phyloP scores from a whole-genome alignment of 2,888 invertebrate genomes.

The Dendrolimus pini region DNA sequence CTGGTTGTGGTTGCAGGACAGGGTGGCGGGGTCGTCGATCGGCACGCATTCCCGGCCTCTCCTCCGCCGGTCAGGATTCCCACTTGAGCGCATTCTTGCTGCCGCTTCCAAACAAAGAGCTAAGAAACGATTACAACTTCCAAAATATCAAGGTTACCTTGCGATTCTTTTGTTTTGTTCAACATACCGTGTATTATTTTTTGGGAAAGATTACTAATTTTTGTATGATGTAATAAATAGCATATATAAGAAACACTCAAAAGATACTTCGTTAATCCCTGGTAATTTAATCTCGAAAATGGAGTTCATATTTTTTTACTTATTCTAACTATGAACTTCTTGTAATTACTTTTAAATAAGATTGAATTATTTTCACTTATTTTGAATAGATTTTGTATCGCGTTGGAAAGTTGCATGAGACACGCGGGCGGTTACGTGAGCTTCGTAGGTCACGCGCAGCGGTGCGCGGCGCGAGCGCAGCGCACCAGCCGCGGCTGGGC shows the following conservation, averaged over 20 bases:
- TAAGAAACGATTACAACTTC: slow-evolving; percentile 21
- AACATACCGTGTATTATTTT: too few species aligned
- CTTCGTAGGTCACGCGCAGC: slow-evolving; percentile 9
- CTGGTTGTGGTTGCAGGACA: too few species aligned
- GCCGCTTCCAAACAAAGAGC: slow-evolving; percentile 30
- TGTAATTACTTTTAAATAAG: too few species aligned
- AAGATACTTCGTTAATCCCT: too few species aligned
- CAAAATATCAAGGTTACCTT: slow-evolving; percentile 1
- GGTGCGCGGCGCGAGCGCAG: slow-evolving; percentile 1
- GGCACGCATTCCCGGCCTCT: slow-evolving; percentile 35
- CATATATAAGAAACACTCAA: too few species aligned
- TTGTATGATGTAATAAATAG: too few species aligned
- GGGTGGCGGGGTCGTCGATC: slow-evolving; percentile 48
- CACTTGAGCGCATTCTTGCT: slow-evolving; percentile 54
- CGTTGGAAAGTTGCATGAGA: neutral
- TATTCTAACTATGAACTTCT: too few species aligned
- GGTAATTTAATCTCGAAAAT: too few species aligned
- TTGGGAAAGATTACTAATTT: too few species aligned
- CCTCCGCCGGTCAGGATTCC: slow-evolving; percentile 44
- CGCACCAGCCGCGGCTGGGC: slow-evolving; percentile 26
- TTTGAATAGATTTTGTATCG: too few species aligned
- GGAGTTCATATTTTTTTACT: too few species aligned
- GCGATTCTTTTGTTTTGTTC: slow-evolving; percentile 4
- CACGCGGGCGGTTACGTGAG: slow-evolving; percentile 15
- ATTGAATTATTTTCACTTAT: too few species aligned